Percentiles rank a stretch among this genome's conserved stretches.
These are phyloP conservation scores for Rhinoderma darwinii DNA, from an alignment of 2,113 vertebrate species.

Conservation along the genomic window DNA sequence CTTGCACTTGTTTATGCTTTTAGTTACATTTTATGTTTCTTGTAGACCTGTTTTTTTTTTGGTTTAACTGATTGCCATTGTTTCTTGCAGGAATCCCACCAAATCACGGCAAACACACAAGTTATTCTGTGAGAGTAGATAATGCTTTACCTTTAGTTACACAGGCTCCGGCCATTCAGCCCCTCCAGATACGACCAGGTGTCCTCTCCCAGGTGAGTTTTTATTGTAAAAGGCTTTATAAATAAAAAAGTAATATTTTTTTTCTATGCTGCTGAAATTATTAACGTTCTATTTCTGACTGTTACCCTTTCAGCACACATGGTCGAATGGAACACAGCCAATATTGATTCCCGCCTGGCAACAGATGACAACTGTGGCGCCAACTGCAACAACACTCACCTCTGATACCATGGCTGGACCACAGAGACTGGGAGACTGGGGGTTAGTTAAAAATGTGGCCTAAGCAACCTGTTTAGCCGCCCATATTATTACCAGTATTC, in stretches of 20 bases:
- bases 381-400: slow-evolving; percentile 80
- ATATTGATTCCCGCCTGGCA: slow-evolving; percentile 95
- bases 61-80: not conserved
- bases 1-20: no score
- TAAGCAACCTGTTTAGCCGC: not conserved
- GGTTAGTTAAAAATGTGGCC: slow-evolving; percentile 74
- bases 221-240: not conserved
- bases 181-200: slow-evolving; percentile 91
- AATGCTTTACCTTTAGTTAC: slow-evolving; percentile 89
- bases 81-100: slow-evolving; percentile 83
- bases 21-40: no score
- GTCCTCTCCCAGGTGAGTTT: slow-evolving; percentile 90
- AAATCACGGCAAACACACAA: slow-evolving; percentile 84
- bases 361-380: slow-evolving; percentile 85
- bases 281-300: not conserved
- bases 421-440: slow-evolving; percentile 95
- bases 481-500: no score
- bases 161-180: slow-evolving; percentile 89
- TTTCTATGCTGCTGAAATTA: not conserved
- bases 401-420: slow-evolving; percentile 90
- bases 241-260: not conserved
- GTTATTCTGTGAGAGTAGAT: slow-evolving; percentile 91
- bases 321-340: slow-evolving; percentile 91
- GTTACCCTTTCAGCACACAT: slow-evolving; percentile 75
- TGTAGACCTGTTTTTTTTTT: not conserved